Base-by-base conservation (phyloP, 2,113 vertebrate genomes). In the Mus spicilegus region DNA sequence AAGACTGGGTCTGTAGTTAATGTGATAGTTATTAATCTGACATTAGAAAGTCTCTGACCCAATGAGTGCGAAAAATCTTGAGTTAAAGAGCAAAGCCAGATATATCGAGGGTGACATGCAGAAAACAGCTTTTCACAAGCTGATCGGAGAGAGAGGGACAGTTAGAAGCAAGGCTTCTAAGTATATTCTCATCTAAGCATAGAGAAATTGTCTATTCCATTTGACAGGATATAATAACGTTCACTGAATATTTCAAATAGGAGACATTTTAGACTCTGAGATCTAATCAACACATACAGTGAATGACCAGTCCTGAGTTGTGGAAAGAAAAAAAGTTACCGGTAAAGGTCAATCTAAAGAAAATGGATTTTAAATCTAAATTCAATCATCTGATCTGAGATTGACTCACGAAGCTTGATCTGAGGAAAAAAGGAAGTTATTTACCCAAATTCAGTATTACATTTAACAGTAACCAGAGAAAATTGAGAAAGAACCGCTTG, bases 31-130 rank as follows among this genome's bases (percentile, higher is more conserved):
- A 76, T 51, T 81, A 65, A 11, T 75, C 36, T 86, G 84, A 84
- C 10, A 69, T 69, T 82, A 86, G 33, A 72, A 39, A 94, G 46
- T 92, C 22, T 81, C 58, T 92, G 80, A 85, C 39, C 56, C 30
- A 5, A 16, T 78, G 78, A 82, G 16, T 88, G 70, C 93, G 82
- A 94, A 42, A 96, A 85, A 93, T 14, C 17, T 17, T 17, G 54
- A 90, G 77, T 30, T 94, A 95, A 95, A 96, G 58, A 90, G 33
- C n/a, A 90, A 94, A 92, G 72, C 36, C 39, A 89, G 24, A 73
- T 82, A 72, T 13, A 89, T 67, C 4, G 30, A 93, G 11, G 28
- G 46, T 88, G 24, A 84, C 46, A 39, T 78, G 90, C 1, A 80
- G 14, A 76, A 87, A 89, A 93, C 1, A 54, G 65, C 24, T 87